These are phyloP conservation scores for Amphilophus citrinellus DNA, from an alignment of 2,113 vertebrate species.

Conservation along the genomic window DNA sequence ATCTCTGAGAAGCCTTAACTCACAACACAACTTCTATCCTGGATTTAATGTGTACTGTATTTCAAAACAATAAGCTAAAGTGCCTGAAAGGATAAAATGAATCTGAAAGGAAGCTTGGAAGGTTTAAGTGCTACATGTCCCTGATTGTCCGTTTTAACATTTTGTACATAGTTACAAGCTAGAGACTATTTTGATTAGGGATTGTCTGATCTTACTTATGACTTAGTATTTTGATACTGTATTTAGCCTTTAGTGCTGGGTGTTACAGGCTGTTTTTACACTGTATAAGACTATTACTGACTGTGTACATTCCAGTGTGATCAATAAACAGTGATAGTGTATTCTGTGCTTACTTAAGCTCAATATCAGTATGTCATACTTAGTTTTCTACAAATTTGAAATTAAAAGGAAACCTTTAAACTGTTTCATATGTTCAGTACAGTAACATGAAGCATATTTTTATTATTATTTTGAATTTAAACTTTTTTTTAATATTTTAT, in stretches of 20 bases:
- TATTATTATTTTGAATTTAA: background rate
- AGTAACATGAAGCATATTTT: background rate
- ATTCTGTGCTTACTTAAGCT: slow-evolving; percentile 4
- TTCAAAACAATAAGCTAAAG: slow-evolving; percentile 55
- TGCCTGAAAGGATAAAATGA: slow-evolving; percentile 59
- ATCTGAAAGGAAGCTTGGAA: background rate
- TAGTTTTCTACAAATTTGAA: background rate
- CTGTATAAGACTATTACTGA: background rate
- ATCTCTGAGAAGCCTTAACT: slow-evolving; percentile 56
- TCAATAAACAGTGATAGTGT: slow-evolving; percentile 61
- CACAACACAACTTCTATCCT: slow-evolving; percentile 20
- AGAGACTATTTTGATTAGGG: slow-evolving; percentile 12
- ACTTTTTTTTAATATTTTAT: background rate
- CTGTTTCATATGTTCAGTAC: background rate
- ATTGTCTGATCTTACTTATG: background rate
- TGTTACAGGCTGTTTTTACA: slow-evolving; percentile 9
- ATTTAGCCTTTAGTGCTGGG: slow-evolving; percentile 6
- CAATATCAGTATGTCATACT: background rate
- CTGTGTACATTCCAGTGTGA: slow-evolving; percentile 31
- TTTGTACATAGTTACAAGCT: background rate
- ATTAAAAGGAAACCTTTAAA: background rate
- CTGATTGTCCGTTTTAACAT: background rate
- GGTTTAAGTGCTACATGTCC: slow-evolving; percentile 3
- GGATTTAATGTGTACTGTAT: slow-evolving; percentile 1
- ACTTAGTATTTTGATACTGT: slow-evolving; percentile 38